Percentiles rank a stretch among this genome's conserved stretches.
Evolutionary conservation across 1,140 invertebrate genomes (phyloP).

Genomic region (Muscidifurax raptorellus): DNA sequence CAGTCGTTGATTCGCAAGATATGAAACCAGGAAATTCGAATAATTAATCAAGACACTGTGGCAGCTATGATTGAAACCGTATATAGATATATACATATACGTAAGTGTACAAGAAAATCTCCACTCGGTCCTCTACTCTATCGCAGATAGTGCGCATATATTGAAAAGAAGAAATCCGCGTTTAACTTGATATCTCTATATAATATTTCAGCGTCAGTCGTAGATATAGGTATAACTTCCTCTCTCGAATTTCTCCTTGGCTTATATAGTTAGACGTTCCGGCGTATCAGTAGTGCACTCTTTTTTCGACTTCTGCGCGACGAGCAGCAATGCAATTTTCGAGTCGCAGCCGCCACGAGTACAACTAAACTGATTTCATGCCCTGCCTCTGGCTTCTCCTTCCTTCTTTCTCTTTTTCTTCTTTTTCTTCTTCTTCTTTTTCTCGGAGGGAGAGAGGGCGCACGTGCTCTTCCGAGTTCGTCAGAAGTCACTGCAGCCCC

Average conservation of each 20-base stretch:
- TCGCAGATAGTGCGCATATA: neutral
- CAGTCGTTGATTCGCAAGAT: no score
- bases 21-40: no score
- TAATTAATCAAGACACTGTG: no score
- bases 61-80: no score
- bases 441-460: neutral
- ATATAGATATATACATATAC: no score
- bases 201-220: neutral
- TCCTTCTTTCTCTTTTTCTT: conserved; percentile 50
- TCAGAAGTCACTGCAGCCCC: neutral
- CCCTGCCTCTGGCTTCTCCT: conserved; percentile 32
- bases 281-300: neutral
- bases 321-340: conserved; percentile 60
- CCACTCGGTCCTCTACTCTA: no score
- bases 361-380: conserved; percentile 64
- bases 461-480: neutral
- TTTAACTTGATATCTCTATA: neutral
- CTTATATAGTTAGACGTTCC: conserved; percentile 9
- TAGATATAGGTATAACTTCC: neutral
- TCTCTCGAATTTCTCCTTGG: neutral
- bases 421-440: conserved; percentile 43
- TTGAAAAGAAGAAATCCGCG: neutral
- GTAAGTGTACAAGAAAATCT: neutral
- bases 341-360: conserved; percentile 45
- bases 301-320: conserved; percentile 9